Evolutionary conservation across 2,797 vertebrate species (phyloP).

Genomic region (Sciurus vulgaris): DNA sequence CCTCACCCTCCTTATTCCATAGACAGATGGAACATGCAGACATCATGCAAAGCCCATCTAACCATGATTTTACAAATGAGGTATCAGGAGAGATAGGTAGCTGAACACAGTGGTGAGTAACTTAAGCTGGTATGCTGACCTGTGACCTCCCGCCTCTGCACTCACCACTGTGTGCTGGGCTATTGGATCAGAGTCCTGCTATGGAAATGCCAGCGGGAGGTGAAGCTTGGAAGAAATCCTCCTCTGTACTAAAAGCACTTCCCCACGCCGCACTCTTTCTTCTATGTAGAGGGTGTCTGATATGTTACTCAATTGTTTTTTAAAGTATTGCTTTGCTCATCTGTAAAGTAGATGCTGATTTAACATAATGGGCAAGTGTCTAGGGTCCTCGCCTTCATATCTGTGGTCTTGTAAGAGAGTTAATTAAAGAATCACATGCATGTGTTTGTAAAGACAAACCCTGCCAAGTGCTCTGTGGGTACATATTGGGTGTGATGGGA

Average conservation of each 20-base stretch:
- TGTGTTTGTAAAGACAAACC: neutral
- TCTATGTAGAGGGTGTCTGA: neutral
- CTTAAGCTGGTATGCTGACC: too few species aligned
- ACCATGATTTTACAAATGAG: neutral
- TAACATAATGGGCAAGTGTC: neutral
- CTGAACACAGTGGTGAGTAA: too few species aligned
- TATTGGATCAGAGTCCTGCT: neutral
- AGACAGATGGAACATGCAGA: neutral
- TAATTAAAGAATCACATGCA: neutral
- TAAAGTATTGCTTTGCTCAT: neutral
- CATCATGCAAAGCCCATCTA: neutral
- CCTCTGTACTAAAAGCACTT: neutral
- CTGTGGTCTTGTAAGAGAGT: neutral
- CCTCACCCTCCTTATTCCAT: neutral
- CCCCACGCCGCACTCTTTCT: neutral
- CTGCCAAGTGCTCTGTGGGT: too few species aligned
- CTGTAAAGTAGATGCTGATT: neutral
- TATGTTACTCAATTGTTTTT: neutral
- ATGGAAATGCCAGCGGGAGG: neutral
- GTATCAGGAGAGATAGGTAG: neutral
- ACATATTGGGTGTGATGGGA: neutral
- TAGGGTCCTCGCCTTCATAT: neutral
- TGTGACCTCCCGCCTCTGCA: neutral
- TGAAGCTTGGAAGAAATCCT: neutral
- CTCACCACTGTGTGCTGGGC: fast-evolving